Evolutionary conservation across 2,797 vertebrate genomes (phyloP).

Genomic region (Melopsittacus undulatus): DNA sequence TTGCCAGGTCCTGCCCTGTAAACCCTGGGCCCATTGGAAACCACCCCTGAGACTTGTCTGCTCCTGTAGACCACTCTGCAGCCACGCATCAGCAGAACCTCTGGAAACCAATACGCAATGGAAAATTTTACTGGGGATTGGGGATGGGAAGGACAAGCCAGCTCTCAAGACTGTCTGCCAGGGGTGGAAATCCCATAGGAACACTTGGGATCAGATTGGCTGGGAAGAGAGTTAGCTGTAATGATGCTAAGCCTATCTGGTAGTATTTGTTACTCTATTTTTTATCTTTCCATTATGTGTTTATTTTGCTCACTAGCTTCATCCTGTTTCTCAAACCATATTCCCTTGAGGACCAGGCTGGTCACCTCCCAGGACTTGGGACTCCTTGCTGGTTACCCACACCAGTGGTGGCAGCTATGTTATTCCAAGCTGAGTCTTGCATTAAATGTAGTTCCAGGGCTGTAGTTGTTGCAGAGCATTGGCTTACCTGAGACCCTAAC

Average conservation of each 20-base stretch:
- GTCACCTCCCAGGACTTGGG: background rate
- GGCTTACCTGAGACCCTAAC: background rate
- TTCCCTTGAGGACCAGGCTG: background rate
- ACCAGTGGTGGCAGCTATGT: fast-evolving
- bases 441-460: background rate
- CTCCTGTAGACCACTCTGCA: background rate
- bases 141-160: background rate
- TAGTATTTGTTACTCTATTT: background rate
- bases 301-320: background rate
- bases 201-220: background rate
- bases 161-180: background rate
- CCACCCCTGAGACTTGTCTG: background rate
- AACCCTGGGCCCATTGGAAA: background rate
- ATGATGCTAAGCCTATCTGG: background rate
- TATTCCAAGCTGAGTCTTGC: background rate
- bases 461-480: background rate
- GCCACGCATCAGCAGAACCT: background rate
- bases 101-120: fast-evolving
- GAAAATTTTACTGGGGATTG: background rate
- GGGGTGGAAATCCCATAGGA: background rate
- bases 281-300: background rate
- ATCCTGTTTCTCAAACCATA: background rate
- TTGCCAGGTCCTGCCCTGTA: background rate
- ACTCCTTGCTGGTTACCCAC: background rate
- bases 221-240: background rate